phyloP scores from a whole-genome alignment of 2,113 vertebrate species.

The Perognathus longimembris region DNA sequence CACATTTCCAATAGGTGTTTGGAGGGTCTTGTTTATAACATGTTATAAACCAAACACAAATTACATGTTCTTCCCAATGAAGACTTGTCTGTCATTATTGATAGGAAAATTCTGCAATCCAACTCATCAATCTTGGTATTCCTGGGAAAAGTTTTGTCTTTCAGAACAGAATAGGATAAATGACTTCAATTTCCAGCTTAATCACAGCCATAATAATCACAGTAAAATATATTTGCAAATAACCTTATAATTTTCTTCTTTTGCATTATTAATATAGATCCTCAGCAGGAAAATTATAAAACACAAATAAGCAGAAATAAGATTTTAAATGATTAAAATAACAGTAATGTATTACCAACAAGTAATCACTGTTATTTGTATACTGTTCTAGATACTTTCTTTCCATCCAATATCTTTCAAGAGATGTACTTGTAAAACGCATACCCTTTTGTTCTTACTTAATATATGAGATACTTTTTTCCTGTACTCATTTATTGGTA shows the following conservation, averaged over 20 bases:
- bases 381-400: not conserved
- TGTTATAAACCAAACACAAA: not conserved
- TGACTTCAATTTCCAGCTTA: slow-evolving; percentile 43
- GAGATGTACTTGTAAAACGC: not conserved
- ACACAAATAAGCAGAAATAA: slow-evolving; percentile 32
- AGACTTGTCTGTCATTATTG: not conserved
- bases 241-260: slow-evolving; percentile 42
- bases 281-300: slow-evolving; percentile 38
- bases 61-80: not conserved
- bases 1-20: not conserved
- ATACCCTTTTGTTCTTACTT: not conserved
- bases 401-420: not conserved
- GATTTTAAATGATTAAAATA: slow-evolving; percentile 25
- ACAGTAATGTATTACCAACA: not conserved
- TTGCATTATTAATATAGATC: slow-evolving; percentile 29
- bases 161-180: not conserved
- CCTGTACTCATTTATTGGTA: not conserved
- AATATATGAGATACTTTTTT: not conserved
- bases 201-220: not conserved
- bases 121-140: not conserved
- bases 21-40: not conserved
- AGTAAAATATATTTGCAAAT: slow-evolving; percentile 29
- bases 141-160: not conserved
- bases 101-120: slow-evolving; percentile 3
- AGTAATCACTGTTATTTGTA: not conserved